A percentile compares a stretch with the other conserved stretches of the same genome.
These are phyloP conservation scores for Eleginops maclovinus DNA, from an alignment of 2,113 vertebrate genomes.

Conservation along the genomic window DNA sequence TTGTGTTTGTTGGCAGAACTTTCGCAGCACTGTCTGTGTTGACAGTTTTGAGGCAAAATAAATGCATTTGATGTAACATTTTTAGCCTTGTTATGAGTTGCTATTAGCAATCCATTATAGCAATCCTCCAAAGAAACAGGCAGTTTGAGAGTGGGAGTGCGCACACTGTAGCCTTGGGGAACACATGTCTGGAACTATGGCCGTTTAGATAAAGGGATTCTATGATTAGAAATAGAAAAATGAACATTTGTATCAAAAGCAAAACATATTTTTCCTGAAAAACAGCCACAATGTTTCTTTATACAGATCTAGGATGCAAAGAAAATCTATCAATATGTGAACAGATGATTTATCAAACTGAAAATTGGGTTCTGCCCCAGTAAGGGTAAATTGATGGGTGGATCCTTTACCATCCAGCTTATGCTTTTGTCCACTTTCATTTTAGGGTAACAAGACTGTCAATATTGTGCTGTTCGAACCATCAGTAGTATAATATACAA, in stretches of 20 bases:
- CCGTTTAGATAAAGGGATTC: constrained; percentile 77
- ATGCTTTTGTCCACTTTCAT: constrained; percentile 65
- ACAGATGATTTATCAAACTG: constrained; percentile 43
- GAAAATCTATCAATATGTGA: constrained; percentile 46
- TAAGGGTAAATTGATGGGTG: constrained; percentile 28
- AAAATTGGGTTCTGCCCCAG: constrained; percentile 44
- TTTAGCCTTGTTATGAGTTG: constrained; percentile 48
- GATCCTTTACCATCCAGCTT: constrained; percentile 44
- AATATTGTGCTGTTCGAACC: constrained; percentile 95
- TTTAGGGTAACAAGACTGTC: constrained; percentile 81
- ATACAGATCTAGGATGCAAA: constrained; percentile 45
- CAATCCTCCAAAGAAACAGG: constrained; percentile 30
- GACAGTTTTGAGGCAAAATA: constrained; percentile 47
- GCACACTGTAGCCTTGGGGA: constrained; percentile 61
- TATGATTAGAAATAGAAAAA: constrained; percentile 72
- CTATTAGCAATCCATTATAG: constrained; percentile 55
- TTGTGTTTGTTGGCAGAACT: constrained; percentile 43
- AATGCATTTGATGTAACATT: constrained; percentile 32
- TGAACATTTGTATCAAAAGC: constrained; percentile 73
- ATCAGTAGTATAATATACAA: constrained; percentile 92
- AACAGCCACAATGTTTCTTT: constrained; percentile 59
- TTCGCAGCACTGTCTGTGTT: constrained; percentile 24
- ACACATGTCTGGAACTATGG: constrained; percentile 71
- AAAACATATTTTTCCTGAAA: constrained; percentile 59
- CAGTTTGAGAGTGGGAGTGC: constrained; percentile 52